Conservation (phyloP, 2,797 vertebrate genomes). For the Neoniphon sammara region DNA sequence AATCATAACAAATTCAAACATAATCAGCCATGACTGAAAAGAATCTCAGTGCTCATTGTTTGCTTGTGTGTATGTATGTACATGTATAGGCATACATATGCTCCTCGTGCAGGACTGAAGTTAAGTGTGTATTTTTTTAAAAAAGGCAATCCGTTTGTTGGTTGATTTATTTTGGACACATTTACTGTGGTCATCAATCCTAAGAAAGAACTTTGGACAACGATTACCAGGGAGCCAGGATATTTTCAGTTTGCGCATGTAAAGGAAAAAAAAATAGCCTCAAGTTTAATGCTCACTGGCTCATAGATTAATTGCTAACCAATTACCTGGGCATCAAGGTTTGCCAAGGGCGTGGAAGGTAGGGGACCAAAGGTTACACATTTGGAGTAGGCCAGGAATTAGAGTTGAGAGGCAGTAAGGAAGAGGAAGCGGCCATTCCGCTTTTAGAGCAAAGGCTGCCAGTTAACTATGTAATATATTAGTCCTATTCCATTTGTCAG, state of each 20-base stretch:
- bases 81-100: neutral
- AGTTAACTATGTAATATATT: conserved; percentile 27
- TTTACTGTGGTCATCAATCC: conserved; percentile 43
- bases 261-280: conserved; percentile 18
- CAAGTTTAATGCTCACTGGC: conserved; percentile 63
- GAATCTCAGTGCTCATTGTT: no score
- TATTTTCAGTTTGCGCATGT: conserved; percentile 31
- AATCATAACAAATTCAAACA: no score
- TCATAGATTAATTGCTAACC: conserved; percentile 75
- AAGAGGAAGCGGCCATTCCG: conserved; percentile 16
- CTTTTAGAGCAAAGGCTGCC: conserved; percentile 16
- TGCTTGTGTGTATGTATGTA: no score
- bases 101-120: conserved; percentile 1
- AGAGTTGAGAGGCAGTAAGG: conserved; percentile 29
- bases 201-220: conserved; percentile 41
- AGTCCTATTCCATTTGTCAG: conserved; percentile 5
- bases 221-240: conserved; percentile 36
- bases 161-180: conserved; percentile 35
- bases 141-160: conserved; percentile 9
- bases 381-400: conserved; percentile 41
- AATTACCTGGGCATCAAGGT: conserved; percentile 61
- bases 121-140: neutral
- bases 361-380: conserved; percentile 69
- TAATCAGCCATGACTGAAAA: no score
- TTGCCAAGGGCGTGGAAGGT: conserved; percentile 72